Base-by-base conservation (phyloP, 2,888 invertebrate species). In the Trachelus tabidus region DNA sequence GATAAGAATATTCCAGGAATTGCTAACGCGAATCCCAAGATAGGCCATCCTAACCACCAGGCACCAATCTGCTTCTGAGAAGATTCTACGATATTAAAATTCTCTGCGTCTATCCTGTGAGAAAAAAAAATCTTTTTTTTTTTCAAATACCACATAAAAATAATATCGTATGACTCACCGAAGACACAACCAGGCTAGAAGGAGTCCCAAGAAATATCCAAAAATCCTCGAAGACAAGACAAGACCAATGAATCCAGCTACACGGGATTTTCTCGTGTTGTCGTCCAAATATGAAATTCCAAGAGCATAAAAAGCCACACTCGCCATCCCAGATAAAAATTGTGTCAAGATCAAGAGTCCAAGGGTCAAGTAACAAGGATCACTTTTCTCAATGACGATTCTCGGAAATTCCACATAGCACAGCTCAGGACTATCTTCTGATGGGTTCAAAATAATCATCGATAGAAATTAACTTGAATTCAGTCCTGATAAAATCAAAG, bases 221-320 rank as follows among this genome's bases (percentile, higher is more conserved):
- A 90, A 71, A 4, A 89, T 74, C 79, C 87, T 90, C 6, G 86
- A 84, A 9, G 89, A 85, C 0, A 91, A 34, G 12, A 87, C 79
- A 11, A 88, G 76, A 4, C 90, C 88, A 15, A 90, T 82, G 30
- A 87, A 88, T 6, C 92, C 91, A 1, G 94, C 92, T 79, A 93
- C 92, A 74, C 93, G 92, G 75, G 92, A 90, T 33, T 91, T 92
- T 34, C 92, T 90, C 0, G 93, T 93, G 85, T 95, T 94, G 83
- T 95, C 94, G 80, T 95, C 94, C 12, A 95, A 90, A 83, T 94
- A 95, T 6, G 93, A 93, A 33, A 94, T 89, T 11, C 94, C 94
- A 31, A 94, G 92, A 0, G 93, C 92, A 73, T 93, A 93, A 83
- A 93, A 94, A 0, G 93, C 92, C 40, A 93, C 86, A 30, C 91